Base-by-base conservation (phyloP, 2,797 vertebrate species). In the Myotis vivesi region DNA sequence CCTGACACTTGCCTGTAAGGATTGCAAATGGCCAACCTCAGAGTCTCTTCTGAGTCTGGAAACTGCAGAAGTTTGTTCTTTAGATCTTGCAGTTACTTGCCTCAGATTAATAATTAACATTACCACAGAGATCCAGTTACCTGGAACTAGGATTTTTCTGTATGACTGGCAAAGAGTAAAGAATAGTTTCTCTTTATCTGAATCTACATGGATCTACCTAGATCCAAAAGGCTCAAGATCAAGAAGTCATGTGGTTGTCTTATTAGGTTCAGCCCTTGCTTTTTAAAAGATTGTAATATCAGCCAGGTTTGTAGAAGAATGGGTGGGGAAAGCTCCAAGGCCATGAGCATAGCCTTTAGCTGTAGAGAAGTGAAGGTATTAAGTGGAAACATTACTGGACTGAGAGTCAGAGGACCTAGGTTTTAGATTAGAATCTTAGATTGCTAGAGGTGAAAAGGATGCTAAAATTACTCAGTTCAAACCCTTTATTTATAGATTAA, bases 21-120 rank as follows among this genome's bases (percentile, higher is more conserved):
- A 53, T 82, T 92, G 28, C 55, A 80, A 75, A 68, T 96, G 57
- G 41, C 76, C 86, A 62, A 87, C 69, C 69, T 68, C 20, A 41
- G 44, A 28, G 62, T 94, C 38, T 89, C 41, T 96, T 83, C 83
- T 86, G 76, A 81, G 64, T 84, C 64, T 79, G 53, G 69, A 68
- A 66, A 94, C 89, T 87, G 38, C 79, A 91, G 28, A 90, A 62
- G 19, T 95, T 89, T 95, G 46, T 88, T 96, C 64, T 94, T 87
- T 76, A 94, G 83, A 92, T 51, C 30, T 94, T 44, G 59, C 49
- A 91, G 28, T 94, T 96, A 71, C 77, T 95, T 91, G 49, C 30
- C 30, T 82, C 36, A 87, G 73, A 84, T 95, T 97, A 97, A 97
- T 97, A 86, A 97, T 96, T 96, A 97, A 73, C 51, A 75, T 92